Conservation (phyloP, 92 coral and sea anemone genomes). For the Siderastrea siderea region DNA sequence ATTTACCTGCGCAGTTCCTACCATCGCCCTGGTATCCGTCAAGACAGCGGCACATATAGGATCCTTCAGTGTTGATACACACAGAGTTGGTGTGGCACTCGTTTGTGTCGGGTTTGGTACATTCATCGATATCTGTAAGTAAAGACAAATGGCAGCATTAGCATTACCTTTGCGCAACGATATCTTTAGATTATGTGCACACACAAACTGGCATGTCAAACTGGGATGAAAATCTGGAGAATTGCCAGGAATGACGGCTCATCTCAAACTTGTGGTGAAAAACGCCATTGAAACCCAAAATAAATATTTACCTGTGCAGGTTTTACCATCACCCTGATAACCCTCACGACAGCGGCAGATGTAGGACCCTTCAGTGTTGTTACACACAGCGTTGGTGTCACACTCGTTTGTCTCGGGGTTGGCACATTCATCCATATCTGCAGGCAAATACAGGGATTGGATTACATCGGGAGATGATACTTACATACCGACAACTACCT, state of each 20-base stretch:
- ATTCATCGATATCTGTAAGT: constrained; percentile 43
- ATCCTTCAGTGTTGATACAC: constrained; percentile 6
- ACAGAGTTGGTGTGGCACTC: constrained; percentile 19
- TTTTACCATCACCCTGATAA: constrained; percentile 15
- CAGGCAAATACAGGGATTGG: background rate
- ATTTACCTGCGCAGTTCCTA: background rate
- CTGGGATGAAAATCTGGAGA: no score
- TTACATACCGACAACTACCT: no score
- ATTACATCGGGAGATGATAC: no score
- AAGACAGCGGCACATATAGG: constrained; percentile 7
- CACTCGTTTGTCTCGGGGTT: constrained; percentile 23
- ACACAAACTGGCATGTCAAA: no score
- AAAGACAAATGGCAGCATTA: background rate
- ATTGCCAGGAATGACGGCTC: no score
- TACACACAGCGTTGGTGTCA: constrained; percentile 68
- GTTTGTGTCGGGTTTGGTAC: constrained; percentile 15
- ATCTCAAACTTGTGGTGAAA: no score
- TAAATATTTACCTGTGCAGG: background rate
- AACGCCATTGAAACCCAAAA: no score
- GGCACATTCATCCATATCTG: constrained; percentile 25
- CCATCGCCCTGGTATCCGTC: constrained; percentile 7
- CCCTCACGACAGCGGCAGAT: constrained; percentile 35
- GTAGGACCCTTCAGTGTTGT: constrained; percentile 64
- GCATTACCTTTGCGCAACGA: background rate
- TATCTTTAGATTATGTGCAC: no score